phyloP scores from a whole-genome alignment of 1,140 invertebrate genomes.

The Radopholus similis region DNA sequence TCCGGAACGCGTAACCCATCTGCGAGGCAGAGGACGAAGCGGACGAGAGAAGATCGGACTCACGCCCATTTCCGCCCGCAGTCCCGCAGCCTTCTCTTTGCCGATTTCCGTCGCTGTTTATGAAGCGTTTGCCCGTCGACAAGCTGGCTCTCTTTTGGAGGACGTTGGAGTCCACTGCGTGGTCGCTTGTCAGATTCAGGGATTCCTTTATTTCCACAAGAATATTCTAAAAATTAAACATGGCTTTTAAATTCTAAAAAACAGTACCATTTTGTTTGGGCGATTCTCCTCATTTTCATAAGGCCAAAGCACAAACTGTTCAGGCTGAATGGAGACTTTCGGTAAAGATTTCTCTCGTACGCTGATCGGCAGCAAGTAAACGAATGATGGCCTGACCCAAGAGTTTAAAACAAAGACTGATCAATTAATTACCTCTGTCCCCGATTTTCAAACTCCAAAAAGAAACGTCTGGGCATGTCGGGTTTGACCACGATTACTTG shows the following conservation, averaged over 20 bases:
- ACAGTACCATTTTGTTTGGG: too few relatives aligned
- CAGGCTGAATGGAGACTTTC: constrained; percentile 7
- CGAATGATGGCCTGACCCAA: not conserved
- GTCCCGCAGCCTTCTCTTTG: not conserved
- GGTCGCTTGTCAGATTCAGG: too few relatives aligned
- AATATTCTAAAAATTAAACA: too few relatives aligned
- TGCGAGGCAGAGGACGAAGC: not conserved
- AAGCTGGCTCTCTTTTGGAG: too few relatives aligned
- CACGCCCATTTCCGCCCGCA: not conserved
- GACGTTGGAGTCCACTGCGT: too few relatives aligned
- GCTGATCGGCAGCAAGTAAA: constrained; percentile 1
- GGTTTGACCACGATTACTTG: constrained; percentile 3
- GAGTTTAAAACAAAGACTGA: not conserved
- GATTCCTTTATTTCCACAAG: too few relatives aligned
- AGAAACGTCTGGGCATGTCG: constrained; percentile 1
- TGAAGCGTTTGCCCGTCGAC: too few relatives aligned
- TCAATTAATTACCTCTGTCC: constrained; percentile 1
- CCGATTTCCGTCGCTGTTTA: too few relatives aligned
- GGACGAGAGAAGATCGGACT: constrained; percentile 5
- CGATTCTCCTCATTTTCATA: not conserved
- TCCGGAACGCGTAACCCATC: constrained; percentile 2
- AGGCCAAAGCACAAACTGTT: constrained; percentile 2
- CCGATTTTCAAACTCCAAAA: constrained; percentile 13
- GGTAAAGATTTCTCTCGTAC: not conserved
- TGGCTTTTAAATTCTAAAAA: too few relatives aligned